Conservation (phyloP, 1,140 invertebrate genomes). For the Drosophila yakuba region DNA sequence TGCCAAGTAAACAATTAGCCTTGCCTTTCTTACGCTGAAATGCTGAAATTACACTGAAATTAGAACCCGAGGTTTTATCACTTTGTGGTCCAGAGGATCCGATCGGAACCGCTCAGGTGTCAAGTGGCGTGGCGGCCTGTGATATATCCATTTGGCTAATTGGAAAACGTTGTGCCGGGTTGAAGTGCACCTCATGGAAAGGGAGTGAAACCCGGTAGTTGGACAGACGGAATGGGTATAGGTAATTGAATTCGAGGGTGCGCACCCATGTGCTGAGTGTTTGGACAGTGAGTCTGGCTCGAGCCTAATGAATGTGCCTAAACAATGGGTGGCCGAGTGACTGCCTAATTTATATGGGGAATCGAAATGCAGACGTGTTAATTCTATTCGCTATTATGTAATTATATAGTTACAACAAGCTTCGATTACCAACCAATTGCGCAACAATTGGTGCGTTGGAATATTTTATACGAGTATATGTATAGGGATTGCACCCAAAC, state of each 20-base stretch:
- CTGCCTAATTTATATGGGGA: slow-evolving; percentile 6
- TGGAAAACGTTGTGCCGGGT: slow-evolving; percentile 45
- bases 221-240: slow-evolving; percentile 8
- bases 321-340: slow-evolving; percentile 13
- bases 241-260: slow-evolving; percentile 14
- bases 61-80: neutral
- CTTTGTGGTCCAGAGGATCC: neutral
- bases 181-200: slow-evolving; percentile 13
- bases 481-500: no score
- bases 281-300: neutral
- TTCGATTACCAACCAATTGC: neutral
- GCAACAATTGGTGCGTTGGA: neutral
- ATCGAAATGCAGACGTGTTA: neutral
- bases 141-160: slow-evolving; percentile 51
- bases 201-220: slow-evolving; percentile 51
- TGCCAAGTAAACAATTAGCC: slow-evolving; percentile 1
- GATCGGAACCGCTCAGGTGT: slow-evolving; percentile 1
- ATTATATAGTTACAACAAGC: neutral
- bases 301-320: neutral
- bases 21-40: neutral
- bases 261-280: slow-evolving; percentile 4
- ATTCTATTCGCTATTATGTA: neutral
- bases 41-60: slow-evolving; percentile 1
- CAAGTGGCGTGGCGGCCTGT: slow-evolving; percentile 26
- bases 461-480: neutral